Conservation (phyloP, 2,113 vertebrate species). For the Shinisaurus crocodilurus region DNA sequence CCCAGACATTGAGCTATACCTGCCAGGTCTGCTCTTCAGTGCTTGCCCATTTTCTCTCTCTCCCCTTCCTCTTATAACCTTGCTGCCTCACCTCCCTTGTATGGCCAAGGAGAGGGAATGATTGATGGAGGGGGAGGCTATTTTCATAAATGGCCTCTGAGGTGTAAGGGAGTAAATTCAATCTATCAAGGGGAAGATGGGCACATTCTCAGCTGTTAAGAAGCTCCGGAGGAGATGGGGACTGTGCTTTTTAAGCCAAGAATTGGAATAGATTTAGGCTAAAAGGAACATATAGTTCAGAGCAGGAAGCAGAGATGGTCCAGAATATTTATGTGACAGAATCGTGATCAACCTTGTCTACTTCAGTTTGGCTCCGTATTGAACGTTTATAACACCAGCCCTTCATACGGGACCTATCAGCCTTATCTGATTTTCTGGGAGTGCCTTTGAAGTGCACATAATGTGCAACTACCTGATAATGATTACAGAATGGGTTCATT, state of each 20-base stretch:
- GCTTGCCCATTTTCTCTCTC: constrained; percentile 4
- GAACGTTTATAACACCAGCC: background rate
- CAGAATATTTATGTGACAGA: background rate
- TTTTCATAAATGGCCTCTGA: constrained; percentile 79
- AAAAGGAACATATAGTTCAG: constrained; percentile 44
- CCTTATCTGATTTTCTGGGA: background rate
- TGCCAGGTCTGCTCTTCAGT: background rate
- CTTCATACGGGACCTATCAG: background rate
- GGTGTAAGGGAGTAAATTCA: constrained; percentile 79
- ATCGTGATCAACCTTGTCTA: background rate
- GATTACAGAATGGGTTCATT: background rate
- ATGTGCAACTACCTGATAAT: background rate
- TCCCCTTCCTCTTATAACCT: rapidly evolving
- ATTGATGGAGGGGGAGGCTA: constrained; percentile 73
- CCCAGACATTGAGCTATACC: background rate
- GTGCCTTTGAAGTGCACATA: background rate
- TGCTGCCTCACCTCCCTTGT: constrained; percentile 63
- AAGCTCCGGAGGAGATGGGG: constrained; percentile 64
- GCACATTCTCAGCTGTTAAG: constrained; percentile 86
- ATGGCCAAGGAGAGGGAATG: constrained; percentile 76
- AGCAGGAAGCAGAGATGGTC: background rate
- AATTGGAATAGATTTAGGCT: constrained; percentile 56
- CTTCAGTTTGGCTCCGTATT: background rate
- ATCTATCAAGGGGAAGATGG: constrained; percentile 76
- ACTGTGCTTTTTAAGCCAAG: constrained; percentile 59